Evolutionary conservation across 2,888 invertebrate genomes (phyloP).

Genomic region (Rhagophthalmus giganteus): DNA sequence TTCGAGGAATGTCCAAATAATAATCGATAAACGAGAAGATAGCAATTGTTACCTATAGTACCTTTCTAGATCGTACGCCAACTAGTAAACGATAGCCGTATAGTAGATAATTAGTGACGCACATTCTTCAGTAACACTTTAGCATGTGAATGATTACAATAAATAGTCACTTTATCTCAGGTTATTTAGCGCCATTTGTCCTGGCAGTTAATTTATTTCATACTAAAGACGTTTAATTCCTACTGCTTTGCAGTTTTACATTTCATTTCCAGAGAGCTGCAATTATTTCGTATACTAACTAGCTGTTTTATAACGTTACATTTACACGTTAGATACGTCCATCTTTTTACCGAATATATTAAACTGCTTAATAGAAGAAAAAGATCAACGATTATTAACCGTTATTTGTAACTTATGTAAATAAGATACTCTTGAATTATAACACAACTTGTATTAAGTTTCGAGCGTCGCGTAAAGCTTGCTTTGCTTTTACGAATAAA

Average conservation of each 20-base stretch:
- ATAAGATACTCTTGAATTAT: slow-evolving; percentile 8
- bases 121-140: slow-evolving; percentile 30
- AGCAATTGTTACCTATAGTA: too few species aligned
- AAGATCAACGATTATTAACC: slow-evolving; percentile 2
- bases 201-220: slow-evolving; percentile 42
- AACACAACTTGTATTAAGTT: slow-evolving; percentile 22
- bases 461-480: slow-evolving; percentile 15
- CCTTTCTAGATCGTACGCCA: too few species aligned
- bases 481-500: slow-evolving; percentile 7
- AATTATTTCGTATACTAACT: slow-evolving; percentile 38
- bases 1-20: too few species aligned
- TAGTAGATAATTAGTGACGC: slow-evolving; percentile 30
- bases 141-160: slow-evolving; percentile 38
- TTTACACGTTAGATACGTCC: slow-evolving; percentile 2
- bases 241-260: slow-evolving; percentile 40
- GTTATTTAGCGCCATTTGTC: slow-evolving; percentile 42
- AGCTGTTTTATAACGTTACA: too few species aligned
- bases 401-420: slow-evolving; percentile 6
- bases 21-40: too few species aligned
- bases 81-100: slow-evolving; percentile 17
- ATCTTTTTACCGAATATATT: neutral
- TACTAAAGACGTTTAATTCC: slow-evolving; percentile 39
- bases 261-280: slow-evolving; percentile 37
- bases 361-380: slow-evolving; percentile 1
- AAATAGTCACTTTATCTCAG: slow-evolving; percentile 39